Percentiles rank a stretch among this genome's conserved stretches.
Evolutionary conservation across 2,888 invertebrate species (phyloP).

Genomic region (Lycocerus yunnanus): DNA sequence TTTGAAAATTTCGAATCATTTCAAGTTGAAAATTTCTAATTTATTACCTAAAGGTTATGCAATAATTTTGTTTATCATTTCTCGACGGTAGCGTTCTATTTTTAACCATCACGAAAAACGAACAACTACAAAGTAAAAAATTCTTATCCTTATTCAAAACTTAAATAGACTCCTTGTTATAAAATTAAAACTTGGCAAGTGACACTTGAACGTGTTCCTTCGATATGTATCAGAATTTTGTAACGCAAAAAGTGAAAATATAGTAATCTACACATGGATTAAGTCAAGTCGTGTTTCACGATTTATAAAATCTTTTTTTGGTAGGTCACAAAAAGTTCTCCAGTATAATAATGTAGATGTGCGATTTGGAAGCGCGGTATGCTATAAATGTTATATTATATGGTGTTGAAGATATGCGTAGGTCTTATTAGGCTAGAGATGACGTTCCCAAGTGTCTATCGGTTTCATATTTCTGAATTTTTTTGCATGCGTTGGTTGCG

Average conservation of each 20-base stretch:
- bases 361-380: background rate
- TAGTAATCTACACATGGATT: background rate
- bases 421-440: constrained; percentile 35
- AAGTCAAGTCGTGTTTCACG: background rate
- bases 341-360: background rate
- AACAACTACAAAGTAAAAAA: background rate
- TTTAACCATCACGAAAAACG: background rate
- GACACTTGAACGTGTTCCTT: background rate
- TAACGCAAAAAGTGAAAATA: background rate
- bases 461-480: constrained; percentile 52
- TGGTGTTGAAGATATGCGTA: constrained; percentile 23
- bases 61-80: background rate
- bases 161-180: background rate
- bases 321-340: background rate
- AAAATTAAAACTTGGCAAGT: background rate
- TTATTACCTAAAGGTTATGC: background rate
- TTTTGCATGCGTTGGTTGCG: constrained; percentile 48
- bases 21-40: background rate
- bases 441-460: constrained; percentile 35
- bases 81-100: background rate
- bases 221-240: background rate
- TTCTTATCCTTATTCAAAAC: background rate
- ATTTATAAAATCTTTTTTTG: background rate
- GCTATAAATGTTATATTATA: no score
- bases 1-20: background rate